Evolutionary conservation across 2,113 vertebrate genomes (phyloP), one percentile per base, ranked within the genome.

Genomic region (Damaliscus lunatus): DNA sequence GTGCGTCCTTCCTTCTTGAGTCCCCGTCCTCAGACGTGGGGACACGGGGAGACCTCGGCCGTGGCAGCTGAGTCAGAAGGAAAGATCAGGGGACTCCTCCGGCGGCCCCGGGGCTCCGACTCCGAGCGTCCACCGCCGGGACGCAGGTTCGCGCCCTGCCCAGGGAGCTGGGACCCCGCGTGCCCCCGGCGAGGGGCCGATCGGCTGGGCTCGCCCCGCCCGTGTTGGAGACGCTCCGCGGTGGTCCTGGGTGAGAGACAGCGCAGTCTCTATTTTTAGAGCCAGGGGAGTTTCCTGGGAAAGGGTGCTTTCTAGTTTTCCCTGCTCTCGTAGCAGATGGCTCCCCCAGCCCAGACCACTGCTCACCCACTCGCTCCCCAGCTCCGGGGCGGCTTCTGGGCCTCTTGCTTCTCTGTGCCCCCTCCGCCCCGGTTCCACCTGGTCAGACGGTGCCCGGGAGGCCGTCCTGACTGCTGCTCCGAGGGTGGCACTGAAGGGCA

Each of bases 401-500:
- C 81, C 53, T 21, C 13, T 17, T 43, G 0, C 67, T 25, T 27
- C 77, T 27, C 7, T 12, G 40, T 48, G 23, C 7, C 57, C 23
- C 8, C 5, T 5, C 3, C 4, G 6, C 50, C 50, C 62, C 82
- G 2, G 19, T 57, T 1, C 40, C 13, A 0, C 17, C 19, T 0
- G 0, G 14, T 33, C 50, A 17, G 77, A 33, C 0, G 3, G 43
- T 13, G 6, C 43, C 3, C 5, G 0, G 36, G 55, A 36, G 8
- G 4, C 11, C 10, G 6, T 40, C 27, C 43, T 10, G 15, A 8
- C 52, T 27, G 1, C 16, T 4, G 83, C 71, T 52, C 40, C 15
- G 40, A 14, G 46, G 53, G 6, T 9, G 11, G 33, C 17, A 0
- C 50, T 0, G 1, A 4, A 2, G 25, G n/a, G 33, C 83, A 0